Evolutionary conservation across 2,888 invertebrate genomes (phyloP).

Genomic region (Drosophila phalerata): DNA sequence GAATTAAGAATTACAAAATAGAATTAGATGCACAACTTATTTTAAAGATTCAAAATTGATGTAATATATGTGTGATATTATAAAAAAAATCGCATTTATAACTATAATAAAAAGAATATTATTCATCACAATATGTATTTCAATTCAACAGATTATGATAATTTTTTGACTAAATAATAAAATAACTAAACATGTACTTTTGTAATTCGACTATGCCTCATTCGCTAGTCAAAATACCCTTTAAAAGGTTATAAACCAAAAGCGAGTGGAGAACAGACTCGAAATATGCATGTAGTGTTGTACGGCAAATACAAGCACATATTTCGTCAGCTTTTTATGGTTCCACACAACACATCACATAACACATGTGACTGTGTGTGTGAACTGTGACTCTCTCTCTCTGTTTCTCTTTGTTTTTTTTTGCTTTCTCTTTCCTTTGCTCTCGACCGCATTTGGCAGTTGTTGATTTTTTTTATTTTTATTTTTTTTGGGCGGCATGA

Average conservation of each 20-base stretch:
- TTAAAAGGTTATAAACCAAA: constrained; percentile 37
- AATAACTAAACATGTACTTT: no score
- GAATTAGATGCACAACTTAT: no score
- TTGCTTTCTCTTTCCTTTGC: constrained; percentile 8
- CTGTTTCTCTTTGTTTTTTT: not conserved
- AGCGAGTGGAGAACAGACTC: constrained; percentile 29
- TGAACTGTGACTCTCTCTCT: constrained; percentile 29
- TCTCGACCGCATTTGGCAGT: constrained; percentile 70
- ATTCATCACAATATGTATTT: no score
- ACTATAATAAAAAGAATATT: no score
- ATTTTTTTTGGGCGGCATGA: constrained; percentile 64
- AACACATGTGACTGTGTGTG: constrained; percentile 52
- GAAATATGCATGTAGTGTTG: constrained; percentile 48
- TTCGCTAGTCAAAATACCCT: constrained; percentile 26
- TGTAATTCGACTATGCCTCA: constrained; percentile 15
- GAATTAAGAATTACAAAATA: no score
- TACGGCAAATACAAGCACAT: constrained; percentile 52
- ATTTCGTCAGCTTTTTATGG: constrained; percentile 64
- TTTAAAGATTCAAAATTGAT: no score
- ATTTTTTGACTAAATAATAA: no score
- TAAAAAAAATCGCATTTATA: no score
- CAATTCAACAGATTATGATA: no score
- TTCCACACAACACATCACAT: constrained; percentile 50
- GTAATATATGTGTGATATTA: no score
- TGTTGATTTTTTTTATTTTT: constrained; percentile 39